These are phyloP conservation scores for Nesogale talazaci DNA, from an alignment of 2,113 vertebrate species.

Conservation along the genomic window DNA sequence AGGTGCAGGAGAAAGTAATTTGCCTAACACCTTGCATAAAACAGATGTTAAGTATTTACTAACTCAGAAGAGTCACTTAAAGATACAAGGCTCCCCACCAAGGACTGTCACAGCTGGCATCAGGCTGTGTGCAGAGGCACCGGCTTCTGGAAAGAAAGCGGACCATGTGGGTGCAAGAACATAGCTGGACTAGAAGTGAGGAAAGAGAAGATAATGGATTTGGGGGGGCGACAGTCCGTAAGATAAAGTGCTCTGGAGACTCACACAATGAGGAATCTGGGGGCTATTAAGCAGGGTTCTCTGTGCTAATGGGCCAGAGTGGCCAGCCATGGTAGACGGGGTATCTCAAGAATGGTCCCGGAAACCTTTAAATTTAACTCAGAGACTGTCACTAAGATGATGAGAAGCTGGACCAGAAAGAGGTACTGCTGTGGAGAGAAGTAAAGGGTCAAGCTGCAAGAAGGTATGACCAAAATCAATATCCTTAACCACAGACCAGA, in stretches of 20 bases:
- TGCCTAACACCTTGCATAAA: neutral
- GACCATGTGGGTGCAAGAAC: neutral
- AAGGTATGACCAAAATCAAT: neutral
- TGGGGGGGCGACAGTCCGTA: neutral
- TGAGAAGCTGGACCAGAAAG: neutral
- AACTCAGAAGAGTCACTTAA: neutral
- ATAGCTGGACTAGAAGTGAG: neutral
- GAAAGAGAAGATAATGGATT: neutral
- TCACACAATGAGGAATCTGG: neutral
- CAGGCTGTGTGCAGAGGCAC: neutral
- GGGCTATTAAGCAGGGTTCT: neutral
- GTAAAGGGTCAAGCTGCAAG: constrained; percentile 29
- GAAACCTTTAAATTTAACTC: constrained; percentile 15
- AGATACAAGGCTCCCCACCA: constrained; percentile 16
- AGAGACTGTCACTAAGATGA: neutral
- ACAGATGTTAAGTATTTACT: constrained; percentile 38
- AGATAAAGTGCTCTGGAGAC: neutral
- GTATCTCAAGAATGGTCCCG: neutral
- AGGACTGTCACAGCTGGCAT: neutral
- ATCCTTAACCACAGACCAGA: constrained; percentile 34
- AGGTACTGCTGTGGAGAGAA: neutral
- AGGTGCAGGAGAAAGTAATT: neutral
- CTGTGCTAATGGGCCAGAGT: neutral
- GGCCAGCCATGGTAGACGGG: neutral
- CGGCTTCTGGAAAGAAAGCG: neutral